Evolutionary conservation across 2,113 vertebrate species (phyloP).

Genomic region (Meles meles): DNA sequence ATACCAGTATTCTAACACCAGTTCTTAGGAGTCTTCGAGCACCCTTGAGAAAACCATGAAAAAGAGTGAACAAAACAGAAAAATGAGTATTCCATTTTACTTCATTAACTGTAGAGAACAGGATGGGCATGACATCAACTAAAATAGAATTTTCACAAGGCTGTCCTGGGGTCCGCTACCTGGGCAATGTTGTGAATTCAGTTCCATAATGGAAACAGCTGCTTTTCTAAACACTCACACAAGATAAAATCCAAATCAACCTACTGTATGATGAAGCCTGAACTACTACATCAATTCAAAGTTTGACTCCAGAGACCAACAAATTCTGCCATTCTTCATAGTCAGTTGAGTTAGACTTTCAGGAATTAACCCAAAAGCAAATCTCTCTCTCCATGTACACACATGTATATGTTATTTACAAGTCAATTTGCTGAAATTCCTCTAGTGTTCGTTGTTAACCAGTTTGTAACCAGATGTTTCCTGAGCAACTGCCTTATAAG

Average conservation of each 20-base stretch:
- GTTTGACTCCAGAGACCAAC: not conserved
- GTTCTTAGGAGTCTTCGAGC: not conserved
- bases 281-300: not conserved
- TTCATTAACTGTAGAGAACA: slow-evolving; percentile 25
- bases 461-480: slow-evolving; percentile 57
- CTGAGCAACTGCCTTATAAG: slow-evolving; percentile 77
- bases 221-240: not conserved
- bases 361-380: not conserved
- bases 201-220: not conserved
- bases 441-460: not conserved
- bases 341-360: not conserved
- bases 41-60: slow-evolving; percentile 30
- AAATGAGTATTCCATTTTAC: slow-evolving; percentile 42
- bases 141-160: not conserved
- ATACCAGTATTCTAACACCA: slow-evolving; percentile 21
- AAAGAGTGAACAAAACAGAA: slow-evolving; percentile 31
- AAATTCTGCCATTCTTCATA: not conserved
- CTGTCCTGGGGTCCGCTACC: not conserved
- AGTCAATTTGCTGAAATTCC: not conserved
- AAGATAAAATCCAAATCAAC: not conserved
- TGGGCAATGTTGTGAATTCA: not conserved
- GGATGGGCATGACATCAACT: not conserved
- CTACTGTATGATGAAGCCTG: not conserved
- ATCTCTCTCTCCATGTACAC: not conserved
- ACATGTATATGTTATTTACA: not conserved